These are phyloP conservation scores for Stichopus chloronotus DNA, from an alignment of 35 echinoderm and acorn worm genomes.

Conservation along the genomic window DNA sequence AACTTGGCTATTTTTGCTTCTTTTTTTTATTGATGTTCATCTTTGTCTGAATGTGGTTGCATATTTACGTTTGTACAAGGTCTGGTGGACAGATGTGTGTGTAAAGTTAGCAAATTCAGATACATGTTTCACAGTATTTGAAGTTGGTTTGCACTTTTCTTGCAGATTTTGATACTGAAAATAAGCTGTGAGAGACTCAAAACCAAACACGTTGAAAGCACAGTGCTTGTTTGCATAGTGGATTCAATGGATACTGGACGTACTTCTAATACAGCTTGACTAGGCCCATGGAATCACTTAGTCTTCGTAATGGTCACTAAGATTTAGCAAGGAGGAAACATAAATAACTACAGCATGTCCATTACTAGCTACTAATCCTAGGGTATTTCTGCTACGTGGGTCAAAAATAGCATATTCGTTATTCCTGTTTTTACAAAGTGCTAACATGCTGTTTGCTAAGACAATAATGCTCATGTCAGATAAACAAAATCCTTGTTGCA, in stretches of 20 bases:
- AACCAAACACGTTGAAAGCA: not conserved
- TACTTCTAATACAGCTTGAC: not conserved
- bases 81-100: too few relatives aligned
- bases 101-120: too few relatives aligned
- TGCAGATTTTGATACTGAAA: constrained; percentile 30
- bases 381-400: not conserved
- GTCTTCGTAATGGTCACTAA: not conserved
- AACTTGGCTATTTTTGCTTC: not conserved
- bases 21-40: not conserved
- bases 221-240: not conserved
- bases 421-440: not conserved
- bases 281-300: not conserved
- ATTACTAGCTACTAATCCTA: not conserved
- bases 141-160: not conserved
- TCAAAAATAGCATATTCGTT: constrained; percentile 1
- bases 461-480: not conserved
- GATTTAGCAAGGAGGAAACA: not conserved
- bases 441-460: not conserved
- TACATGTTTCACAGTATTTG: not conserved
- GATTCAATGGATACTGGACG: not conserved
- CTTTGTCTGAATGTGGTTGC: not conserved
- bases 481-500: not conserved
- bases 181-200: not conserved
- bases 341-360: not conserved
- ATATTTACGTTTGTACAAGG: not conserved